Evolutionary conservation across 1,140 invertebrate species (phyloP).

Genomic region (Pantala flavescens): DNA sequence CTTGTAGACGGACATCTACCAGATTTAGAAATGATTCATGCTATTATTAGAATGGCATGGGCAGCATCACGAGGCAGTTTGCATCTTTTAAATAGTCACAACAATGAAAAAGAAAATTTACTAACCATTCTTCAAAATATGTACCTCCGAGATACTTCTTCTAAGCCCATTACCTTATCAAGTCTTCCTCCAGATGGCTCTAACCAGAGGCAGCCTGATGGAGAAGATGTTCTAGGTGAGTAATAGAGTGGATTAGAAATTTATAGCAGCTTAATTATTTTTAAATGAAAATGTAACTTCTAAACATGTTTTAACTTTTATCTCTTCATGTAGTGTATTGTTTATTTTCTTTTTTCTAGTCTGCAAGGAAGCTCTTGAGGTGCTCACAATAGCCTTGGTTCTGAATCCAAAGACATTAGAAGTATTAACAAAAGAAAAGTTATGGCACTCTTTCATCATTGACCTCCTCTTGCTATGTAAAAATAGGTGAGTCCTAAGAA

Average conservation of each 20-base stretch:
- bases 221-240: neutral
- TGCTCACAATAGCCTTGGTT: slow-evolving; percentile 78
- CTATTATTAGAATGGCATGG: slow-evolving; percentile 66
- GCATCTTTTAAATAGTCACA: slow-evolving; percentile 46
- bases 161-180: neutral
- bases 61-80: slow-evolving; percentile 61
- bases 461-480: slow-evolving; percentile 70
- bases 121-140: neutral
- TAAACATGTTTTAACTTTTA: neutral
- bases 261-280: no score
- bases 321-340: neutral
- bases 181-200: neutral
- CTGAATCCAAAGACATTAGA: slow-evolving; percentile 74
- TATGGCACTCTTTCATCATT: slow-evolving; percentile 79
- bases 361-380: slow-evolving; percentile 85
- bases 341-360: slow-evolving; percentile 41
- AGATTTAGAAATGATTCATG: slow-evolving; percentile 52
- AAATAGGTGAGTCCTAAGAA: slow-evolving; percentile 34
- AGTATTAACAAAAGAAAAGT: slow-evolving; percentile 55
- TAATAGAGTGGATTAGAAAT: no score
- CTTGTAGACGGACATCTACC: slow-evolving; percentile 49
- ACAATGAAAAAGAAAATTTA: neutral
- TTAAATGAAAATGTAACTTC: no score
- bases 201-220: neutral
- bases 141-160: neutral